Percentiles rank a stretch among this genome's conserved stretches.
phyloP scores from a whole-genome alignment of 2,113 vertebrate genomes.

The Calypte anna region DNA sequence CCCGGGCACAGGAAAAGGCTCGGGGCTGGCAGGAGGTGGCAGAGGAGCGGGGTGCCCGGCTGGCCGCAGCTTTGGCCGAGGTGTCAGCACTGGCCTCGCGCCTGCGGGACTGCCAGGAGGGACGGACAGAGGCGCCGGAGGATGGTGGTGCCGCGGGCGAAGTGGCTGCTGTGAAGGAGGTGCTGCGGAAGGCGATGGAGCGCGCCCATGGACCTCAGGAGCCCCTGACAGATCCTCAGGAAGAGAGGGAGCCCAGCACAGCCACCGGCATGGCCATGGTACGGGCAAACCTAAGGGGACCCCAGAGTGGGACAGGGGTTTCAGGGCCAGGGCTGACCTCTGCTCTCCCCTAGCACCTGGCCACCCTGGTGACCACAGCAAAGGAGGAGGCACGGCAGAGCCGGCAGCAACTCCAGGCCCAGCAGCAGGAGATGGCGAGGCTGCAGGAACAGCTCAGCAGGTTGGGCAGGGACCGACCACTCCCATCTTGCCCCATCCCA shows the following conservation, averaged over 20 bases:
- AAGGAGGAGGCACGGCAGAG: slow-evolving; percentile 18
- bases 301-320: fast-evolving
- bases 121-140: fast-evolving
- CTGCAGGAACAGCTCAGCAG: slow-evolving; percentile 71
- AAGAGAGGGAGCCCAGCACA: not conserved
- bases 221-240: not conserved
- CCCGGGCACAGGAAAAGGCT: not conserved
- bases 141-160: not conserved
- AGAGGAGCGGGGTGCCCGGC: not conserved
- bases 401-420: slow-evolving; percentile 38
- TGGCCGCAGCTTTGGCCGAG: not conserved
- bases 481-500: not conserved
- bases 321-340: not conserved
- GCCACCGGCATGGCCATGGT: slow-evolving; percentile 23
- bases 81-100: fast-evolving
- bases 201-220: fast-evolving
- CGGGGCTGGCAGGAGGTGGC: not conserved
- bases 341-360: slow-evolving; percentile 25
- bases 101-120: not conserved
- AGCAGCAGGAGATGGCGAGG: not conserved
- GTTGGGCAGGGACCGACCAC: not conserved
- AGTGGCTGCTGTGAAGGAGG: not conserved
- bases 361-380: not conserved
- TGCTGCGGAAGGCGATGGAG: not conserved
- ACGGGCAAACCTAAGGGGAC: not conserved